A percentile compares a stretch with the other conserved stretches of the same genome.
These are phyloP conservation scores for Zaprionus capensis DNA, from an alignment of 1,140 invertebrate species.

Conservation along the genomic window DNA sequence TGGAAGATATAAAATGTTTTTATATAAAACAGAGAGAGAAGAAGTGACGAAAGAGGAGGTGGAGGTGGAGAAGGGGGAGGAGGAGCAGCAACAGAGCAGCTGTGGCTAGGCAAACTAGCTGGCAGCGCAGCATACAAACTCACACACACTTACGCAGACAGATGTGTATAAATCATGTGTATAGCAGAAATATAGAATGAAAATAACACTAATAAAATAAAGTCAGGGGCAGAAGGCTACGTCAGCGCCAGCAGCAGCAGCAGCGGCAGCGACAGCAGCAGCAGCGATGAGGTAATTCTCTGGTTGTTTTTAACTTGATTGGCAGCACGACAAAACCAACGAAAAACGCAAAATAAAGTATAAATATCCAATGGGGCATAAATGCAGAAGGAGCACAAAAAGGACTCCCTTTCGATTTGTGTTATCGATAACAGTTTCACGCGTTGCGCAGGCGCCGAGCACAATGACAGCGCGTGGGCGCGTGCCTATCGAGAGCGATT, in stretches of 20 bases:
- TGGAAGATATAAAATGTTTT: slow-evolving; percentile 51
- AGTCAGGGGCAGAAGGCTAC: slow-evolving; percentile 73
- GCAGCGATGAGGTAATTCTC: slow-evolving; percentile 77
- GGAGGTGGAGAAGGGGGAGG: not conserved
- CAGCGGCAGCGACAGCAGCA: slow-evolving; percentile 41
- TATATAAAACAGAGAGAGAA: slow-evolving; percentile 27
- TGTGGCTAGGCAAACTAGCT: slow-evolving; percentile 44
- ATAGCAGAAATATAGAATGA: slow-evolving; percentile 57
- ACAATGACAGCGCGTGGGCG: slow-evolving; percentile 32
- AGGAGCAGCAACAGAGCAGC: slow-evolving; percentile 13
- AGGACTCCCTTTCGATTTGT: slow-evolving; percentile 30
- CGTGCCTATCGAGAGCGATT: slow-evolving; percentile 31
- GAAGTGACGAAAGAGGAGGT: slow-evolving; percentile 12
- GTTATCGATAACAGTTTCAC: slow-evolving; percentile 15
- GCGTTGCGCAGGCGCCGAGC: slow-evolving; percentile 58
- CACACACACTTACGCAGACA: slow-evolving; percentile 2
- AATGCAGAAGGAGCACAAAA: slow-evolving; percentile 11
- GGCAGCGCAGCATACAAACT: slow-evolving; percentile 38
- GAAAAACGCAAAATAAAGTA: slow-evolving; percentile 23
- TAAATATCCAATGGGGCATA: slow-evolving; percentile 7
- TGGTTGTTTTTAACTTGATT: slow-evolving; percentile 56
- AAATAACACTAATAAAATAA: slow-evolving; percentile 61
- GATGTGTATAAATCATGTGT: slow-evolving; percentile 60
- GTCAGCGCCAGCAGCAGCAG: slow-evolving; percentile 45
- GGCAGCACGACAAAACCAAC: not conserved